Percentiles rank a stretch among this genome's conserved stretches.
phyloP scores from a whole-genome alignment of 2,888 invertebrate genomes.

The Spisula solida region DNA sequence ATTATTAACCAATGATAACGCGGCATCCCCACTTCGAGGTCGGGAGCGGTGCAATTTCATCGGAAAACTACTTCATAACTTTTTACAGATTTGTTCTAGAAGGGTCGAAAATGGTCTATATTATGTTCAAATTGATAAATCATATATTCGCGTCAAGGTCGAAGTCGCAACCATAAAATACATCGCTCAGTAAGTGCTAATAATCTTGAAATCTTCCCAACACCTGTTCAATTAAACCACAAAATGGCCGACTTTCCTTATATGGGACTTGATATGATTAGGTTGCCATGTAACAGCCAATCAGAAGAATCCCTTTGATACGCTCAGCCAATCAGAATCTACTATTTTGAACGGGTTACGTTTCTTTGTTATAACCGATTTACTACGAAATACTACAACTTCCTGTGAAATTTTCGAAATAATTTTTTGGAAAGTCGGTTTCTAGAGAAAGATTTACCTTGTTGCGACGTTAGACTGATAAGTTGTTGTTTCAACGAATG shows the following conservation, averaged over 20 bases:
- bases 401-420: slow-evolving; percentile 72
- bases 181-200: background rate
- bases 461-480: background rate
- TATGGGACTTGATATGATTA: slow-evolving; percentile 75
- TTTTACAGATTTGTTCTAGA: background rate
- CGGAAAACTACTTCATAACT: background rate
- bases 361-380: slow-evolving; percentile 81
- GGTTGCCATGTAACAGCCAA: slow-evolving; percentile 75
- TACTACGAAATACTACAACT: slow-evolving; percentile 80
- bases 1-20: background rate
- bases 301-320: slow-evolving; percentile 69
- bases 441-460: background rate
- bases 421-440: slow-evolving; percentile 56
- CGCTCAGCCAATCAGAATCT: slow-evolving; percentile 74
- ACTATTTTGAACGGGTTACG: slow-evolving; percentile 79
- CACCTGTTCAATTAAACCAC: slow-evolving; percentile 68
- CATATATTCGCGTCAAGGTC: background rate
- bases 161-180: slow-evolving; percentile 22
- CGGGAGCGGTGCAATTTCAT: slow-evolving; percentile 8
- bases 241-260: slow-evolving; percentile 76
- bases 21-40: background rate
- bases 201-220: slow-evolving; percentile 38
- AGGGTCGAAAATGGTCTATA: background rate
- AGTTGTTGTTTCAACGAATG: background rate
- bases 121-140: background rate